A percentile compares a stretch with the other conserved stretches of the same genome.
phyloP scores from a whole-genome alignment of 1,140 invertebrate genomes.

The Homalodisca vitripennis region DNA sequence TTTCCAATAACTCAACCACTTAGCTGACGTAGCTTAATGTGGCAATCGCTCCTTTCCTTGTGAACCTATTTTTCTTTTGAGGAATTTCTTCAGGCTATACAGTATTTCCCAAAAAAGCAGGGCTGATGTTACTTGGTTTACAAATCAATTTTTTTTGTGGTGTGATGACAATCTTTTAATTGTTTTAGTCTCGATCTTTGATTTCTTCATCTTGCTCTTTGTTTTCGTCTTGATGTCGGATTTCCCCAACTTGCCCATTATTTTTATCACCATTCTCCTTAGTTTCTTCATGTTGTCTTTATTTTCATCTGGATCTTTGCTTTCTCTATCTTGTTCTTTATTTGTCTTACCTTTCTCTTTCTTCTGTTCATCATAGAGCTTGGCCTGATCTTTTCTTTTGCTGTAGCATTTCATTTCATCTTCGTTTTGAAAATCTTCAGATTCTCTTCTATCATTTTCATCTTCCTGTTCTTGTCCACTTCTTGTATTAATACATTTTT shows the following conservation, averaged over 20 bases:
- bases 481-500: too few species aligned
- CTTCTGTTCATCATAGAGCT: too few species aligned
- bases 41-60: slow-evolving; percentile 2
- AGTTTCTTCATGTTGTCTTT: not conserved
- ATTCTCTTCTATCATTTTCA: too few species aligned
- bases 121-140: not conserved
- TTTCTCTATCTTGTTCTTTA: too few species aligned
- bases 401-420: too few species aligned
- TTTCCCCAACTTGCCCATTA: not conserved
- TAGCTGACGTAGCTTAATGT: not conserved
- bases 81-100: slow-evolving; percentile 4
- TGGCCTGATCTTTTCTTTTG: too few species aligned
- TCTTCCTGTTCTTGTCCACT: too few species aligned
- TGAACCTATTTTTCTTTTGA: not conserved
- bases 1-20: slow-evolving; percentile 9
- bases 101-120: slow-evolving; percentile 6
- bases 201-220: not conserved
- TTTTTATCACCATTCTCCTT: not conserved
- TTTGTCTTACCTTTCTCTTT: too few species aligned
- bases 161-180: not conserved
- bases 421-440: too few species aligned
- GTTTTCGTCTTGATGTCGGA: not conserved
- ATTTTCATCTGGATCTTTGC: too few species aligned
- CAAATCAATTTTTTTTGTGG: not conserved
- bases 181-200: too few species aligned